Evolutionary conservation across 2,888 invertebrate species (phyloP).

Genomic region (Pilophorus perplexus): DNA sequence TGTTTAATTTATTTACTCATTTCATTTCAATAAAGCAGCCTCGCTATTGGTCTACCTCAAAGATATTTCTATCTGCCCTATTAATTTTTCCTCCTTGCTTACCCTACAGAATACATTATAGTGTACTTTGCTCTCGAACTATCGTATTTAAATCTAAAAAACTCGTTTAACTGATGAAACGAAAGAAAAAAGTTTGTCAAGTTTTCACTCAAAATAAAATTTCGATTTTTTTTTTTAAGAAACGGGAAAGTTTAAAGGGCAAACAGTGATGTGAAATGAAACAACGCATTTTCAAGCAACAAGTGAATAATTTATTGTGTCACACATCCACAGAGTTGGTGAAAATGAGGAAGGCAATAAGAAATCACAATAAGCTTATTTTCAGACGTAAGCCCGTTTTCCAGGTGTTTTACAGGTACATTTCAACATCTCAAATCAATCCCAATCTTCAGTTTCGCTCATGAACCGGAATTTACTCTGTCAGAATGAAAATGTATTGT

Average conservation of each 20-base stretch:
- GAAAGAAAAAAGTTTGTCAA: not conserved
- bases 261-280: constrained; percentile 36
- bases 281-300: constrained; percentile 35
- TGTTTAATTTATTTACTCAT: not conserved
- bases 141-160: constrained; percentile 24
- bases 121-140: constrained; percentile 27
- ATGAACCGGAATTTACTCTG: too few species aligned
- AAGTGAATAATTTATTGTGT: constrained; percentile 32
- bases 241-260: constrained; percentile 14
- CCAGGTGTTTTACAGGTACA: too few species aligned
- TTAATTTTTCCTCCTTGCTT: constrained; percentile 31
- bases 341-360: constrained; percentile 1
- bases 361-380: too few species aligned
- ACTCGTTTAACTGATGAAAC: not conserved
- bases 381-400: too few species aligned
- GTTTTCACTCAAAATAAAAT: too few species aligned
- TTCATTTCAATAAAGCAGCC: constrained; percentile 10
- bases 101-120: constrained; percentile 38
- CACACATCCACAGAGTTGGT: constrained; percentile 25
- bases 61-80: constrained; percentile 29
- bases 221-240: not conserved
- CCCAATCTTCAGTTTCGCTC: too few species aligned
- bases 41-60: constrained; percentile 35
- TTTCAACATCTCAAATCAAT: too few species aligned
- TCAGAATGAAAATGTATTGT: too few species aligned